These are phyloP conservation scores for Mormyrus iriodes DNA, from an alignment of 2,113 vertebrate genomes.

Conservation along the genomic window DNA sequence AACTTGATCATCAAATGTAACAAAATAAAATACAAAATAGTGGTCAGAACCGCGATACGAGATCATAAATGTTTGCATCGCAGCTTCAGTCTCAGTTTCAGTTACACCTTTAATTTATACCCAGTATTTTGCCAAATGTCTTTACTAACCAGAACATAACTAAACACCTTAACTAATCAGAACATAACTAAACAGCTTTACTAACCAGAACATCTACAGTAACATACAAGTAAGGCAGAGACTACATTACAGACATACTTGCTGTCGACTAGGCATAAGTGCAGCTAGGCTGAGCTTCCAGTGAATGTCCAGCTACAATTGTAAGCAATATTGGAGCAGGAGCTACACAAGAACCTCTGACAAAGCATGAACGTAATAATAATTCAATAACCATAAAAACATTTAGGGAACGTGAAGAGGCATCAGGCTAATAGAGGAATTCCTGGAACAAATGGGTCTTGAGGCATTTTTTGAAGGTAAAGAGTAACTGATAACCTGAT, in stretches of 20 bases:
- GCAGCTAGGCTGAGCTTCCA: no score
- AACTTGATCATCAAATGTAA: background rate
- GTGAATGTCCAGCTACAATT: no score
- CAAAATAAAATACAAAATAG: background rate
- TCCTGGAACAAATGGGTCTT: background rate
- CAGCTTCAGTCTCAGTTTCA: no score
- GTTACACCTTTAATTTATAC: no score
- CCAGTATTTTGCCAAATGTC: background rate
- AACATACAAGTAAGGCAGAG: no score
- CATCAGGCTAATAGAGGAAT: background rate
- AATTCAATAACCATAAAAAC: background rate
- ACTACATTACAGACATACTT: no score
- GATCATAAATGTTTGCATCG: no score
- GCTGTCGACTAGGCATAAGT: no score
- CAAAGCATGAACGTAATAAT: background rate
- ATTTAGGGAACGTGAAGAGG: background rate
- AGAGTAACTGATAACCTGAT: background rate
- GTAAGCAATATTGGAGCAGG: background rate
- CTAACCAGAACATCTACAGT: no score
- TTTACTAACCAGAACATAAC: background rate
- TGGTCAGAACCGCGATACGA: background rate
- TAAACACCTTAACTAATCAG: no score
- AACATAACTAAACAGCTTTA: no score
- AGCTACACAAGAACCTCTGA: background rate
- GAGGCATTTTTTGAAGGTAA: background rate